A percentile compares a stretch with the other conserved stretches of the same genome.
These are phyloP conservation scores for Caenorhabditis sp. DNA, from an alignment of 2,888 invertebrate genomes.

Conservation along the genomic window DNA sequence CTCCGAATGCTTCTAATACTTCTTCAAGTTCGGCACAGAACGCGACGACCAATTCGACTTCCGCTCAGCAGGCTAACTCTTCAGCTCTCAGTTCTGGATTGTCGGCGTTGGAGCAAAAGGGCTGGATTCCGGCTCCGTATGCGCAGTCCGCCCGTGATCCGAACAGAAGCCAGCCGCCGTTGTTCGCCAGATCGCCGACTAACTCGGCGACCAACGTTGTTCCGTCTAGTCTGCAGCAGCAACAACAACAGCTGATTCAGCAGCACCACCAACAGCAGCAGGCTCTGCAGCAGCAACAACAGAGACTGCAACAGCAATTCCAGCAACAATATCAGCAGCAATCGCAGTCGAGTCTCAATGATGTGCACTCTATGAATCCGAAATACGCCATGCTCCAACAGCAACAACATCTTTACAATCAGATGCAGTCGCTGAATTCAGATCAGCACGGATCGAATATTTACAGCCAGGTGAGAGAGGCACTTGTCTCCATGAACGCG, in stretches of 20 bases:
- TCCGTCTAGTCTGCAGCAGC: slow-evolving; percentile 22
- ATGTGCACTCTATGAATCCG: neutral
- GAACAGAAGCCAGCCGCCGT: slow-evolving; percentile 19
- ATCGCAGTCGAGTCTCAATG: slow-evolving; percentile 21
- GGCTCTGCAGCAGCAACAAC: slow-evolving; percentile 28
- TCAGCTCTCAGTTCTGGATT: slow-evolving; percentile 3
- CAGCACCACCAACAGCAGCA: slow-evolving; percentile 46
- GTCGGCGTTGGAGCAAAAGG: slow-evolving; percentile 20
- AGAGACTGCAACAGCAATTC: slow-evolving; percentile 12
- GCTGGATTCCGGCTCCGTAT: slow-evolving; percentile 24
- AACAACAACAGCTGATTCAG: slow-evolving; percentile 21
- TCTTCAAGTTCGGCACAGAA: neutral
- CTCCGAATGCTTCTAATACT: neutral
- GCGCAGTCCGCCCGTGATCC: slow-evolving; percentile 15
- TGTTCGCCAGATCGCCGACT: slow-evolving; percentile 41
- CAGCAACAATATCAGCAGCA: slow-evolving; percentile 34
- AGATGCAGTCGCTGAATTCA: slow-evolving; percentile 4
- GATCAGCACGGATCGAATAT: slow-evolving; percentile 4
- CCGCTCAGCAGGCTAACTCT: neutral
- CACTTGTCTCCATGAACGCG: no score
- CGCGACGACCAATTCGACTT: neutral
- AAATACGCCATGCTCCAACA: slow-evolving; percentile 17
- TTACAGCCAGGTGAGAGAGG: slow-evolving; percentile 18
- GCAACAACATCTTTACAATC: slow-evolving; percentile 21
- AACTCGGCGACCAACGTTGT: neutral